A percentile compares a stretch with the other conserved stretches of the same genome.
Evolutionary conservation across 1,140 invertebrate genomes (phyloP).

Genomic region (Mycetomoellerius zeteki): DNA sequence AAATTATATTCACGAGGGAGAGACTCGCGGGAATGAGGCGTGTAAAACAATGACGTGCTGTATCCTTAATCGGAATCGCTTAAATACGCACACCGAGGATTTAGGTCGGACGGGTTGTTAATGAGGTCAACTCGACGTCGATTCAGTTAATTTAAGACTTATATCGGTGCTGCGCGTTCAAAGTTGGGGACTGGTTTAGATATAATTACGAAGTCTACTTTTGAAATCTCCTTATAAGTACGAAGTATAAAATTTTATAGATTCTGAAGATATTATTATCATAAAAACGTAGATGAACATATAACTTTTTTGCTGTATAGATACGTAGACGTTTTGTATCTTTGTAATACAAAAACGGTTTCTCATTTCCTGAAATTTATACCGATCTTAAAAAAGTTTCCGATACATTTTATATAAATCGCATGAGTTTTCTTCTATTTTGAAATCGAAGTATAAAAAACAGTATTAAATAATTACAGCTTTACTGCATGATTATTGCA

Average conservation of each 20-base stretch:
- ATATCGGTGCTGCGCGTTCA: not conserved
- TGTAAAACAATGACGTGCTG: constrained; percentile 33
- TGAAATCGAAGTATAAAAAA: not conserved
- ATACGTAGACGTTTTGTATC: not conserved
- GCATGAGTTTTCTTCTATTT: not conserved
- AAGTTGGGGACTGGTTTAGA: not conserved
- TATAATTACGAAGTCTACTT: not conserved
- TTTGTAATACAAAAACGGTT: not conserved
- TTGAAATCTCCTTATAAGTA: no score
- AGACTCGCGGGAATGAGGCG: constrained; percentile 18
- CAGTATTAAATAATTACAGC: constrained; percentile 9
- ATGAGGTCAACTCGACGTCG: constrained; percentile 68
- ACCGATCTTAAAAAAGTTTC: not conserved
- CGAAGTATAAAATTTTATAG: not conserved
- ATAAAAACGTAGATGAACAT: not conserved
- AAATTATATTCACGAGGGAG: constrained; percentile 42
- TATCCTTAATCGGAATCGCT: constrained; percentile 39
- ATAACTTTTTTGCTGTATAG: not conserved
- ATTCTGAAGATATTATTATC: not conserved
- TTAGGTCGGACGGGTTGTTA: constrained; percentile 50
- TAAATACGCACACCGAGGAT: constrained; percentile 34
- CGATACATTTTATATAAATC: constrained; percentile 7
- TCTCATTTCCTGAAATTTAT: not conserved
- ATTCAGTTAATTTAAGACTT: constrained; percentile 64
- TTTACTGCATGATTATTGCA: not conserved